A percentile compares a stretch with the other conserved stretches of the same genome.
phyloP scores from a whole-genome alignment of 1,140 invertebrate species.

The Drosophila ambigua region DNA sequence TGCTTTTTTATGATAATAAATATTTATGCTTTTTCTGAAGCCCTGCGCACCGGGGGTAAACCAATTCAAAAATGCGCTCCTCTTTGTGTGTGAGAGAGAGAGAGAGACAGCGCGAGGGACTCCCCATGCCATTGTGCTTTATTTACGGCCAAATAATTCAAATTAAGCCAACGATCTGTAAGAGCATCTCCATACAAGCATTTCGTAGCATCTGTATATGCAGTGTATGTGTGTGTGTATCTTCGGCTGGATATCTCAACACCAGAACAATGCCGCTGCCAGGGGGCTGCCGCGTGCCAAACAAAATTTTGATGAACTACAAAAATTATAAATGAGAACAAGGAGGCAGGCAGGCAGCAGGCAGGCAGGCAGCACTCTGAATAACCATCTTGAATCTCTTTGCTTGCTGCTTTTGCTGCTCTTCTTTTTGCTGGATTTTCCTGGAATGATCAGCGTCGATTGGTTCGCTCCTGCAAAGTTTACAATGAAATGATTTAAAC shows the following conservation, averaged over 20 bases:
- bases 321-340: constrained; percentile 42
- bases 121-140: constrained; percentile 67
- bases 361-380: too few species aligned
- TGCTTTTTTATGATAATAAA: constrained; percentile 75
- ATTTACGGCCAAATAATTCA: constrained; percentile 82
- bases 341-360: background rate
- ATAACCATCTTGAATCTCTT: background rate
- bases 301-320: constrained; percentile 73
- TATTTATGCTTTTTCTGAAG: constrained; percentile 66
- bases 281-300: constrained; percentile 68
- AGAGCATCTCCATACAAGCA: constrained; percentile 10
- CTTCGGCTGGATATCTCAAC: constrained; percentile 54
- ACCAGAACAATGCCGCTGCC: constrained; percentile 48
- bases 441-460: constrained; percentile 18
- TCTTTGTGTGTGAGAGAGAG: constrained; percentile 35
- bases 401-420: too few species aligned
- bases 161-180: constrained; percentile 64
- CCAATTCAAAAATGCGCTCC: constrained; percentile 61
- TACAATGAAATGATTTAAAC: constrained; percentile 82
- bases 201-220: constrained; percentile 37
- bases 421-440: constrained; percentile 17
- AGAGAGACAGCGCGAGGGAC: background rate
- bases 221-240: constrained; percentile 47
- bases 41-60: constrained; percentile 28
- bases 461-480: constrained; percentile 31